phyloP scores from a whole-genome alignment of 1,140 invertebrate genomes.

The Venustaconcha ellipsiformis region DNA sequence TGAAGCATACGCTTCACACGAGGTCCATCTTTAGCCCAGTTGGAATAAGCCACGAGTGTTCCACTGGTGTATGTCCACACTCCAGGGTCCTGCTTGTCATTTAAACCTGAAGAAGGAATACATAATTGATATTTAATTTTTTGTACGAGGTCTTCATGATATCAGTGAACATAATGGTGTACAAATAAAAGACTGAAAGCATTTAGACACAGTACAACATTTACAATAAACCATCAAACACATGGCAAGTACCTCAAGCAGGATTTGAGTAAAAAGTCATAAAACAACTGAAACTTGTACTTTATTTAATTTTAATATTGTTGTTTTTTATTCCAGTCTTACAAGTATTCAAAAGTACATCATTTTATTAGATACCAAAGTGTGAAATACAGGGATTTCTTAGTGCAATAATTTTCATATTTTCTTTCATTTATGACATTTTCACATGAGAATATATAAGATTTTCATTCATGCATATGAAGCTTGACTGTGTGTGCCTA shows the following conservation, averaged over 20 bases:
- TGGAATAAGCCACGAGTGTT: constrained; percentile 42
- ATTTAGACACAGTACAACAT: not conserved
- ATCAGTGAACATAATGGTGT: not conserved
- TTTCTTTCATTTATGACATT: too few relatives aligned
- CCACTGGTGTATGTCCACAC: constrained; percentile 56
- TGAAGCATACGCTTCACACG: constrained; percentile 40
- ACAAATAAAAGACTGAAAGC: not conserved
- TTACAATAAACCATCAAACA: not conserved
- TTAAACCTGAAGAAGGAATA: constrained; percentile 51
- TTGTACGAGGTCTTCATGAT: not conserved
- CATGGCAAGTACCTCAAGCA: not conserved
- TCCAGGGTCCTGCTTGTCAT: constrained; percentile 45
- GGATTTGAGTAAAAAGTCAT: not conserved
- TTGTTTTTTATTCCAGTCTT: too few relatives aligned
- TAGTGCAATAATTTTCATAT: too few relatives aligned
- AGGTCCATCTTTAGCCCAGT: constrained; percentile 53
- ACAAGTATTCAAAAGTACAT: too few relatives aligned
- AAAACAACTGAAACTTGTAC: not conserved
- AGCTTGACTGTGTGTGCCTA: too few relatives aligned
- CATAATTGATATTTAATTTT: constrained; percentile 1
- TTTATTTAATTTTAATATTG: too few relatives aligned
- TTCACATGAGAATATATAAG: too few relatives aligned
- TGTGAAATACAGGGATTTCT: too few relatives aligned
- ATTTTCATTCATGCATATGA: too few relatives aligned
- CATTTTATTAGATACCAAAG: too few relatives aligned